Conservation (phyloP, 2,797 vertebrate species). For the Liparis tanakae region DNA sequence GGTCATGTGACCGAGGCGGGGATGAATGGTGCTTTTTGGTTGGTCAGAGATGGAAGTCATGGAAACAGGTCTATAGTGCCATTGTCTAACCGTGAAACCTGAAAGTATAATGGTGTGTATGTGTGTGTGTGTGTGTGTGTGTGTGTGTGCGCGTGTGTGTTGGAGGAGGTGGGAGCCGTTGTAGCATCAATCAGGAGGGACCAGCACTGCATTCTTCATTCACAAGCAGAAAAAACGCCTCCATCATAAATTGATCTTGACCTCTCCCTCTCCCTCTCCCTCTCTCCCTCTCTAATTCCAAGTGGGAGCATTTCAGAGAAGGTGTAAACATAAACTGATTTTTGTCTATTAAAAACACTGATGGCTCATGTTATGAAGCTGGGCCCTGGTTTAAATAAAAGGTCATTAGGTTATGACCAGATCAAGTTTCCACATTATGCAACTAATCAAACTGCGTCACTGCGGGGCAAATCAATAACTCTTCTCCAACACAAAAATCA, state of each 20-base stretch:
- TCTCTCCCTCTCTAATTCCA: conserved; percentile 34
- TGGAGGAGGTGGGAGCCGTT: conserved; percentile 43
- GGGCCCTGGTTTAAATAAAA: conserved; percentile 16
- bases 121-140: conserved; percentile 29
- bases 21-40: conserved; percentile 65
- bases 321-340: conserved; percentile 49
- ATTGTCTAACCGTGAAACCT: conserved; percentile 62
- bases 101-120: conserved; percentile 11
- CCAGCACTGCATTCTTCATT: conserved; percentile 68
- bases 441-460: conserved; percentile 53
- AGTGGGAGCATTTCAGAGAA: conserved; percentile 60
- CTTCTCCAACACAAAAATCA: conserved; percentile 18
- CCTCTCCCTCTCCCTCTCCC: conserved; percentile 10
- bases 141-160: conserved; percentile 27
- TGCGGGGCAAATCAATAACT: conserved; percentile 64
- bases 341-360: conserved; percentile 49
- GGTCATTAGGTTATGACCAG: conserved; percentile 7
- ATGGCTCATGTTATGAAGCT: conserved; percentile 44
- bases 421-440: conserved; percentile 49
- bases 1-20: conserved; percentile 65
- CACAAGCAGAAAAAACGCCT: conserved; percentile 70
- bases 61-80: conserved; percentile 69
- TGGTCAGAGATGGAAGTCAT: conserved; percentile 68
- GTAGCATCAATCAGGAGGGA: conserved; percentile 49
- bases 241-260: conserved; percentile 75